Base-by-base conservation (phyloP, 2,888 invertebrate species). In the Acanthosepion esculentum region DNA sequence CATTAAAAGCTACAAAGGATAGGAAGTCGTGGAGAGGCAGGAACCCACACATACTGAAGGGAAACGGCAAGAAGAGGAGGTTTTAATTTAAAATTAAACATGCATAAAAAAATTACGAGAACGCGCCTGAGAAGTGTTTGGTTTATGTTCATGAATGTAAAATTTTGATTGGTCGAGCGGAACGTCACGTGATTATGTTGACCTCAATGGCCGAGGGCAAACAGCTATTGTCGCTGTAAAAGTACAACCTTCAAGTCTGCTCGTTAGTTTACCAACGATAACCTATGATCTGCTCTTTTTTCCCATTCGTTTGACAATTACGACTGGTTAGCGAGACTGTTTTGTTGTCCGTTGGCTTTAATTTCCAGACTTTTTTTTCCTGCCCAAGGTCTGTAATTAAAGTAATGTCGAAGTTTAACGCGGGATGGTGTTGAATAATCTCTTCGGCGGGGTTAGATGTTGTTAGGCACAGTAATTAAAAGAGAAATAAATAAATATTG, bases 181-280 rank as follows among this genome's bases (percentile, higher is more conserved):
- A n/a, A 78, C 78, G 4, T 12, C 78, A 78, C 78, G 33, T 78
- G 78, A 78, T 78, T 15, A 10, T n/a, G n/a, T 18, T 78, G n/a
- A 78, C 78, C 78, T 78, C 78, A 78, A n/a, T 78, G 78, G n/a
- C 78, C 78, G n/a, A 12, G 78, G 15, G 78, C 12, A n/a, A n/a
- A 0, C 78, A 15, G 78, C 78, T 33, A 78, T 78, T 78, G 78
- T 78, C 78, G n/a, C 4, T n/a, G 78, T 78, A n/a, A 78, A 78
- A 78, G 78, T 78, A 78, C 78, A 78, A 78, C 78, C 78, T 78
- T 78, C 78, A 78, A 78, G 78, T 78, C 78, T 78, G n/a, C 78
- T 18, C 15, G 78, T 78, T 78, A n/a, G 78, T 78, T 78, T 78
- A 78, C n/a, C 78, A 78, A 78, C n/a, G 78, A 78, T 78, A 78